These are phyloP conservation scores for Nysson spinosus DNA, from an alignment of 2,888 invertebrate genomes.

Conservation along the genomic window DNA sequence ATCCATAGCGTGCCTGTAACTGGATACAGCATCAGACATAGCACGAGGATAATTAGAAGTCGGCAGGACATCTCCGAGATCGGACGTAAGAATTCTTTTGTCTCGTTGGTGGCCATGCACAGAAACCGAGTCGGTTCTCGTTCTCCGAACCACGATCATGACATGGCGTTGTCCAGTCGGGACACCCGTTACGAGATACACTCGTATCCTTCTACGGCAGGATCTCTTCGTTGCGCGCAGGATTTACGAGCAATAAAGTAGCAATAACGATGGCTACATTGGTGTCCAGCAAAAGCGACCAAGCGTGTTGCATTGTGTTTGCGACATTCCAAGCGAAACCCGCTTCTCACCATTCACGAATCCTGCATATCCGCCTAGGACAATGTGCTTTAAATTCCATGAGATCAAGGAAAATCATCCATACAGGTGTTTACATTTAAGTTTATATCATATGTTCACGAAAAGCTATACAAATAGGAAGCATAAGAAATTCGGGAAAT, in stretches of 20 bases:
- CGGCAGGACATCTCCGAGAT: neutral
- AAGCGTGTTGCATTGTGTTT: conserved; percentile 39
- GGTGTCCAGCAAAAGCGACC: conserved; percentile 35
- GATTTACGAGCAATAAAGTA: conserved; percentile 72
- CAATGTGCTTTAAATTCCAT: conserved; percentile 56
- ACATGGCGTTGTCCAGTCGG: conserved; percentile 25
- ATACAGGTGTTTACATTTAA: conserved; percentile 59
- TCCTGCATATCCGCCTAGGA: conserved; percentile 25
- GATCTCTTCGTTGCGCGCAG: conserved; percentile 42
- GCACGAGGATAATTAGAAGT: conserved; percentile 28
- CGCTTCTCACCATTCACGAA: conserved; percentile 8
- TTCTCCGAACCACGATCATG: conserved; percentile 1
- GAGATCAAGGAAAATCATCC: conserved; percentile 35
- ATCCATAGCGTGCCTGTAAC: too few relatives aligned
- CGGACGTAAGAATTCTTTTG: neutral
- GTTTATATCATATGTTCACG: conserved; percentile 57
- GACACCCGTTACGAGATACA: conserved; percentile 47
- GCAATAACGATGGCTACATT: conserved; percentile 69
- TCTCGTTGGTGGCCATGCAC: conserved; percentile 23
- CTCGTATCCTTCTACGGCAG: conserved; percentile 54
- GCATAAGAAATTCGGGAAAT: too few relatives aligned
- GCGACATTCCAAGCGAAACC: conserved; percentile 25
- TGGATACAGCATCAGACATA: too few relatives aligned
- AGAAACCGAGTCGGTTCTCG: conserved; percentile 2
- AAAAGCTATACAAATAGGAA: too few relatives aligned